A percentile compares a stretch with the other conserved stretches of the same genome.
Evolutionary conservation across 2,888 invertebrate species (phyloP).

Genomic region (Phorcus lineatus): DNA sequence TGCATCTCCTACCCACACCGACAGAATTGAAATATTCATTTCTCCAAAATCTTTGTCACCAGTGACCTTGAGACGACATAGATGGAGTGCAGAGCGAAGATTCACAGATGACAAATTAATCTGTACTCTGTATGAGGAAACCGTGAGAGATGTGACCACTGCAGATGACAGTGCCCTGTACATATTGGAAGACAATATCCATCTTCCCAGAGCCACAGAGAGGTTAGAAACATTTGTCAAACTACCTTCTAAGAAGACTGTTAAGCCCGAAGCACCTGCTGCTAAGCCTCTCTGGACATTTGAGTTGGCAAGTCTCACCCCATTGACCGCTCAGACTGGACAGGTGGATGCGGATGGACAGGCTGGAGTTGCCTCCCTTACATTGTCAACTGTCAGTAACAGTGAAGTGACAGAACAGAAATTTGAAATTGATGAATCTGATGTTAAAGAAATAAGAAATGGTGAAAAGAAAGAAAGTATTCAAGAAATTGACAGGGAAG

Average conservation of each 20-base stretch:
- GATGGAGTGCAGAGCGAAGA: neutral
- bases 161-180: neutral
- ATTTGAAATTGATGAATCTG: too few species aligned
- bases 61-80: neutral
- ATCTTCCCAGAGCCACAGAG: neutral
- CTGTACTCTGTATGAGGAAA: neutral
- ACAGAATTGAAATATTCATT: neutral
- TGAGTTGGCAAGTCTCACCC: neutral
- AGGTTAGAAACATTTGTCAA: neutral
- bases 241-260: neutral
- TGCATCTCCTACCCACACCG: neutral
- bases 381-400: too few species aligned
- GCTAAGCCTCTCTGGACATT: neutral
- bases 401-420: too few species aligned
- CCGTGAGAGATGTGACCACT: neutral
- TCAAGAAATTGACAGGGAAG: too few species aligned
- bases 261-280: neutral
- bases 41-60: neutral
- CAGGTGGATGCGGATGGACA: neutral
- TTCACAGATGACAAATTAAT: neutral
- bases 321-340: neutral
- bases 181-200: slow-evolving; percentile 8
- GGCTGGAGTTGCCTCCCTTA: neutral
- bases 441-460: too few species aligned
- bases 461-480: too few species aligned